Percentiles rank a stretch among this genome's conserved stretches.
Conservation (phyloP, 2,888 invertebrate genomes). For the Catocala nupta region DNA sequence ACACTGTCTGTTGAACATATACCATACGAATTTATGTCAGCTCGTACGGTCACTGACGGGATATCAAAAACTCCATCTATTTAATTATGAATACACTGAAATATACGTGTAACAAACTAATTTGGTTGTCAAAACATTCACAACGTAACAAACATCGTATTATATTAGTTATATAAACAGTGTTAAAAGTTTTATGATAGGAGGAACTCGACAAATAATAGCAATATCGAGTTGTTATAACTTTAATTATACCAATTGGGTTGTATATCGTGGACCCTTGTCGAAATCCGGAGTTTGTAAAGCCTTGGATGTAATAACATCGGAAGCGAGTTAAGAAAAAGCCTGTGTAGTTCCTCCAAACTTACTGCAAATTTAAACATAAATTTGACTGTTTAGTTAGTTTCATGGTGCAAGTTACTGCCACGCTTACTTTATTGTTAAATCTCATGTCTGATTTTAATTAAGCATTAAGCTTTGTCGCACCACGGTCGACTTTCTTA, state of each 20-base stretch:
- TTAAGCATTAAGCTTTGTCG: no score
- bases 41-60: background rate
- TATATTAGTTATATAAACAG: constrained; percentile 28
- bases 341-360: no score
- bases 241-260: constrained; percentile 53
- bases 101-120: constrained; percentile 15
- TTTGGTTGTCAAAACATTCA: constrained; percentile 31
- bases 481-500: no score
- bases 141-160: constrained; percentile 24
- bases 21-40: no score
- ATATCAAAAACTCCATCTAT: background rate
- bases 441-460: no score
- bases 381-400: no score
- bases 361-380: no score
- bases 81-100: constrained; percentile 3
- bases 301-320: no score
- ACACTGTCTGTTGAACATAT: background rate
- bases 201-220: constrained; percentile 31
- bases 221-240: constrained; percentile 47
- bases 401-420: no score
- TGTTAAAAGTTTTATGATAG: constrained; percentile 50
- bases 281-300: no score
- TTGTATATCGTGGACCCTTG: constrained; percentile 42
- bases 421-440: no score
- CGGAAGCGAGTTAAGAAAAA: no score